Base-by-base conservation (phyloP, 2,888 invertebrate species). In the Ectemnius cavifrons region DNA sequence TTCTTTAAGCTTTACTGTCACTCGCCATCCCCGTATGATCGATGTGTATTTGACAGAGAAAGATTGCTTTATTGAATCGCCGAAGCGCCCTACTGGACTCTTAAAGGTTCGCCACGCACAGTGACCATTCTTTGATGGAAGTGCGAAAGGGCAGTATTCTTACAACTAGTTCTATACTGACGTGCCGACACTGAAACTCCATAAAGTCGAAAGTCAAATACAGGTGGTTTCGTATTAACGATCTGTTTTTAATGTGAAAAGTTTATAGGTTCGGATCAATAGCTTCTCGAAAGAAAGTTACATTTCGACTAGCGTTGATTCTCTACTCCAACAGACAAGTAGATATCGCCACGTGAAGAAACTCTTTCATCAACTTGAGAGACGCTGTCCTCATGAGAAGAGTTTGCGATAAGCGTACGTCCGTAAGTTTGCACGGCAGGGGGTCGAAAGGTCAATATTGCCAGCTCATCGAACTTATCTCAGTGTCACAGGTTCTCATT, bases 361-460 rank as follows among this genome's bases (percentile, higher is more conserved):
- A 80, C 79, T 77, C 67, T 75, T 67, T 58, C 66, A 64, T 63
- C 66, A 57, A 61, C 63, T 65, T 71, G 52, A 60, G 68, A 70
- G 60, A 65, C 45, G 70, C 64, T 11, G 52, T 59, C 60, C 47
- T 57, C 49, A 62, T 63, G 80, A 80, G 80, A 80, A 76, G 70
- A 71, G 60, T 20, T 28, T 61, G 28, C 62, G 78, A 80, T 80
- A 80, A 76, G 72, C 37, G 37, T 37, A 4, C 72, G 28, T 45
- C 60, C 76, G 63, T 49, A 57, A 73, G 82, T 80, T 82, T 76
- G 72, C 78, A 75, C 73, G 72, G 71, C 66, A 20, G 61, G 70
- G 77, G 78, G 74, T 74, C 76, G 80, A 73, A 81, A 83, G 77
- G 81, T 83, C 83, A 82, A 83, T 83, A 83, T 83, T 83, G 80